Evolutionary conservation across 2,113 vertebrate genomes (phyloP).

Genomic region (Hucho hucho): DNA sequence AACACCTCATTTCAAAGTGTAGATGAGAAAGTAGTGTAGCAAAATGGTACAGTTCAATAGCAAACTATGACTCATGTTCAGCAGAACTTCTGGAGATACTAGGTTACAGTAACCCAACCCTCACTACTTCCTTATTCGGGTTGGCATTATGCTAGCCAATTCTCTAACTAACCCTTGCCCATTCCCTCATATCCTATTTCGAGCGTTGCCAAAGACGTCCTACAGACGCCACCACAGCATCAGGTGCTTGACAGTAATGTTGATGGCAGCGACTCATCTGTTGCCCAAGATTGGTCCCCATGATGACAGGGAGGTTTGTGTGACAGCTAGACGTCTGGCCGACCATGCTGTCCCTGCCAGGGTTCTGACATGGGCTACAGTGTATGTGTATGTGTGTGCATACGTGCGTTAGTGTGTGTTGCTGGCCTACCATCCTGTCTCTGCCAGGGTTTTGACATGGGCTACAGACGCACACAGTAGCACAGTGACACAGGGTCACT

Average conservation of each 20-base stretch:
- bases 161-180: neutral
- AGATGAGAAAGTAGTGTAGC: too few species aligned
- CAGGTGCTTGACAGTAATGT: neutral
- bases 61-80: too few species aligned
- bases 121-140: neutral
- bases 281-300: conserved; percentile 59
- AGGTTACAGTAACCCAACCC: neutral
- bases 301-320: conserved; percentile 39
- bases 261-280: conserved; percentile 46
- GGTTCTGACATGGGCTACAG: neutral
- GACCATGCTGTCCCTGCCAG: neutral
- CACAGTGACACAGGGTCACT: conserved; percentile 61
- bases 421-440: conserved; percentile 33
- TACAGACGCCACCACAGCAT: conserved; percentile 4
- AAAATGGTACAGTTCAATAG: too few species aligned
- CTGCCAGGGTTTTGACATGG: conserved; percentile 50
- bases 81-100: too few species aligned
- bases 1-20: too few species aligned
- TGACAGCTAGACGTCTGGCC: conserved; percentile 18
- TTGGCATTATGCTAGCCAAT: conserved; percentile 39
- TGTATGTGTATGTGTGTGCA: too few species aligned
- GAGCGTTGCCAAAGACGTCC: conserved; percentile 53
- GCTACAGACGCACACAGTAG: conserved; percentile 67
- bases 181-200: conserved; percentile 54
- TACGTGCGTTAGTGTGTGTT: too few species aligned